Base-by-base conservation (phyloP, 2,113 vertebrate genomes). In the Abramis brama region DNA sequence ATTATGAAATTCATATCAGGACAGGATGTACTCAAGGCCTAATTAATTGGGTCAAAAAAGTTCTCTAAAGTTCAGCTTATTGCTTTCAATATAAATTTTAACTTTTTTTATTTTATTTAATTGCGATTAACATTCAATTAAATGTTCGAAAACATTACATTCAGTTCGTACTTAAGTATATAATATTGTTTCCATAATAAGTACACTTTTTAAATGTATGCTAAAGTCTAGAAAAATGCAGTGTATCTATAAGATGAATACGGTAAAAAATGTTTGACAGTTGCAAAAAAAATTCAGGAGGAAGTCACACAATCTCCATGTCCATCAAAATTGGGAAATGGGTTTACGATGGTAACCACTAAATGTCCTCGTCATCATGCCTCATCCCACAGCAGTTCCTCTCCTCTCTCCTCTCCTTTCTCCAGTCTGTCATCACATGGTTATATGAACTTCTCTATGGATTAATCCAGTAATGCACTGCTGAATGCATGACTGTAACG, bases 381-480 rank as follows among this genome's bases (percentile, higher is more conserved):
- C 52, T 60, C 39, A 62, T 64, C n/a, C n/a, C n/a, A 47, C 15
- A 64, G 13, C 39, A 80, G 57, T 64, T 80, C 78, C 78, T 64
- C 79, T 64, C n/a, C 47, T 8, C 36, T 47, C 2, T 15, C 23
- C 15, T 2, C n/a, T 6, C 13, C 71, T 15, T 75, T 75, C n/a
- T 47, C 12, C 71, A 27, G 59, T 47, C 59, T 64, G 39, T 64
- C 78, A 21, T 47, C 59, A 64, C 13, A 80, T 30, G 59, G 15
- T 47, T 47, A 47, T 47, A 75, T 25, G 15, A 47, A 47, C 78
- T 79, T 23, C 21, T 19, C 57, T 64, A 82, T 4, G 6, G 10
- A 47, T 66, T 5, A 45, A 62, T 45, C 57, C 10, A 0, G 21
- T 45, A 45, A 25, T 25, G 8, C 13, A 43, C 39, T 50, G 60